phyloP scores from a whole-genome alignment of 2,113 vertebrate species.

The Proteles cristata region DNA sequence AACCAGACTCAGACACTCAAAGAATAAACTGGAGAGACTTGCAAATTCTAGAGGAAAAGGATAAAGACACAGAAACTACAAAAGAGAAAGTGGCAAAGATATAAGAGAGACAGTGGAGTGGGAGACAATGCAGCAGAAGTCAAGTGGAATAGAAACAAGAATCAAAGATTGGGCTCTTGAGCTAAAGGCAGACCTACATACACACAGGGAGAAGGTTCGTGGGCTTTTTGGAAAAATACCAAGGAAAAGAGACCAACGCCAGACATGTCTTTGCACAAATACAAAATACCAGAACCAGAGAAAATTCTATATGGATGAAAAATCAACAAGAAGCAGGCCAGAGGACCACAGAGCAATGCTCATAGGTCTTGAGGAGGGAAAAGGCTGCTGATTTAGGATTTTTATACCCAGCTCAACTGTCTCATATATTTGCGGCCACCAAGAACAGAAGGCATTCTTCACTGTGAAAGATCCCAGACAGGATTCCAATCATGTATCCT shows the following conservation, averaged over 20 bases:
- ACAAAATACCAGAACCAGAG: background rate
- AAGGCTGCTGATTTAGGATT: background rate
- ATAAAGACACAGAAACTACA: background rate
- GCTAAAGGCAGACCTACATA: background rate
- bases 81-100: background rate
- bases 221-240: background rate
- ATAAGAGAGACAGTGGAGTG: background rate
- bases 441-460: slow-evolving; percentile 27
- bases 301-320: background rate
- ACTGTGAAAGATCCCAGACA: background rate
- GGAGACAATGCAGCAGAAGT: background rate
- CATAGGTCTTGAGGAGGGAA: background rate
- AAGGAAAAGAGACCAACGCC: background rate
- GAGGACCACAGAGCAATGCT: background rate
- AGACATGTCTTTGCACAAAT: background rate
- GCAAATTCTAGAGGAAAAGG: background rate
- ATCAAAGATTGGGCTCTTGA: background rate
- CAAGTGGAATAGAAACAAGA: background rate
- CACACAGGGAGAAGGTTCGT: background rate
- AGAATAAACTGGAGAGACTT: background rate
- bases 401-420: slow-evolving; percentile 72
- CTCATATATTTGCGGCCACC: background rate
- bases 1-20: background rate
- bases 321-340: background rate
- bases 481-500: background rate